Evolutionary conservation across 2,888 invertebrate species (phyloP), one percentile per base, ranked within the genome.

Genomic region (Polymixis flavicincta): DNA sequence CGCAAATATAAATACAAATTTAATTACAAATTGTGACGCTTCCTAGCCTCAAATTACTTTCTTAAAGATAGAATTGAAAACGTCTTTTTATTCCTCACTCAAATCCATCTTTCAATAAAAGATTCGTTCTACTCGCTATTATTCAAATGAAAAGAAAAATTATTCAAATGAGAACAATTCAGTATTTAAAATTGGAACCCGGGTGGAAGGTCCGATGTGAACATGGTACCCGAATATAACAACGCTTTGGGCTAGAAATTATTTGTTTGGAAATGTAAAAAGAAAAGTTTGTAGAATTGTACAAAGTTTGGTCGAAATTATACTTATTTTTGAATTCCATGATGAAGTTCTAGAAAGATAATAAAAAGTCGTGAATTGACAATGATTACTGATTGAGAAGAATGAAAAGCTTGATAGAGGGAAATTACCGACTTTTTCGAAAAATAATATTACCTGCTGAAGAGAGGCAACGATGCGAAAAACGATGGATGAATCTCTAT

Each of bases 61-160:
- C 52, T 71, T 42, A 13, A 77, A 70, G 42, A 63, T 70, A 71
- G 55, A 83, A 85, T 73, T 67, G 69, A 55, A 71, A 70, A 60
- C 22, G 65, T 73, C 65, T 79, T 82, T 83, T 72, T 70, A 37
- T 68, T 80, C 48, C 60, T 32, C 67, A 65, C 63, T 76, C 75
- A 73, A 84, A 80, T 82, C 79, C 52, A 85, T 76, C 64, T 85
- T 85, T 76, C 78, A 80, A 87, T 85, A 83, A 87, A 87, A 87
- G 75, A 83, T 85, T 80, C 71, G 28, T 76, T 81, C 71, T 74
- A 19, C 68, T 48, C 14, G 50, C 76, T 61, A 79, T 85, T 87
- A 86, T 87, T 86, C 79, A 85, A 83, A 87, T 80, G 69, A 37
- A 78, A 85, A 76, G 81, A 63, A 77, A 83, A 87, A 87, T 72